Conservation (phyloP, 2,888 invertebrate genomes). For the Xylocampa areola region DNA sequence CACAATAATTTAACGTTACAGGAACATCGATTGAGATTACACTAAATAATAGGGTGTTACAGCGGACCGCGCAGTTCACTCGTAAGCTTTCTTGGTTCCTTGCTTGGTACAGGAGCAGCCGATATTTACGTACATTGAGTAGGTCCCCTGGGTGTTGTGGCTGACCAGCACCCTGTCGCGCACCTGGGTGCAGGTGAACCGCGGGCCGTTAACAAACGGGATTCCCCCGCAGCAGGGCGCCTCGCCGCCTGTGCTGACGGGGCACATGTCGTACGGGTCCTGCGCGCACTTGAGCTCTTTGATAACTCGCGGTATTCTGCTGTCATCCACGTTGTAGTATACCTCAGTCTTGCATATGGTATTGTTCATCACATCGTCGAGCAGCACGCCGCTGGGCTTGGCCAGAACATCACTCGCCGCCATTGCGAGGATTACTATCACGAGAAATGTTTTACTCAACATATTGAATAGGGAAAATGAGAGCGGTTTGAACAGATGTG, state of each 20-base stretch:
- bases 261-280: conserved; percentile 53
- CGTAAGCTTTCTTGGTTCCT: conserved; percentile 17
- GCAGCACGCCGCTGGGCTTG: conserved; percentile 19
- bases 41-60: too few relatives aligned
- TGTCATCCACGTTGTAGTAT: conserved; percentile 60
- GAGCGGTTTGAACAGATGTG: conserved; percentile 13
- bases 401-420: conserved; percentile 18
- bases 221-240: conserved; percentile 39
- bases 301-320: conserved; percentile 70
- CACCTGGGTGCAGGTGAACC: conserved; percentile 49
- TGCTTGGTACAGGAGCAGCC: conserved; percentile 55
- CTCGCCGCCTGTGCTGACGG: conserved; percentile 17
- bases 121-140: conserved; percentile 36
- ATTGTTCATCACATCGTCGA: conserved; percentile 16
- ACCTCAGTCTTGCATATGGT: conserved; percentile 57
- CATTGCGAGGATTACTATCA: conserved; percentile 18
- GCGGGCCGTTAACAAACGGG: not conserved
- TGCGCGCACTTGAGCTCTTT: conserved; percentile 70
- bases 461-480: conserved; percentile 35
- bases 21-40: too few relatives aligned
- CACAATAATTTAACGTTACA: too few relatives aligned
- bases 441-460: conserved; percentile 25
- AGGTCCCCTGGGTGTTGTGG: not conserved
- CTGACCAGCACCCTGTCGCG: conserved; percentile 38
- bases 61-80: conserved; percentile 11